Evolutionary conservation across 1,140 invertebrate species (phyloP).

Genomic region (Potamilus streckersoni): DNA sequence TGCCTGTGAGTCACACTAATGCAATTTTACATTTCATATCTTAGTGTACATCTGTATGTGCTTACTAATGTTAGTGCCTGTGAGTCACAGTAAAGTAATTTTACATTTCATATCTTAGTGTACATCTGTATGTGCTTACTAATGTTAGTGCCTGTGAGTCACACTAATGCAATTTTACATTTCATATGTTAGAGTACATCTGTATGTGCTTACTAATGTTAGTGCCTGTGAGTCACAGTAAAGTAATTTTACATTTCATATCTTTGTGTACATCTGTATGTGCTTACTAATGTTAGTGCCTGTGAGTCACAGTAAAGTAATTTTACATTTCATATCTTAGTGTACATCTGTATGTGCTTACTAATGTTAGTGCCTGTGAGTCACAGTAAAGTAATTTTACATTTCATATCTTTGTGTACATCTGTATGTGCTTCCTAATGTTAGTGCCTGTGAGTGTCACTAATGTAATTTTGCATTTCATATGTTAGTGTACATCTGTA

Average conservation of each 20-base stretch:
- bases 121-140: not conserved
- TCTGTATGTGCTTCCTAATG: not conserved
- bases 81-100: not conserved
- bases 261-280: not conserved
- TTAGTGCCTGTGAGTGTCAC: no score
- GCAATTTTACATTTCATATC: not conserved
- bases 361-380: not conserved
- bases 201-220: not conserved
- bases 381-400: not conserved
- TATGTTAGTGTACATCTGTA: not conserved
- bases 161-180: not conserved
- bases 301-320: no score
- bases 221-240: not conserved
- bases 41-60: not conserved
- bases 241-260: no score
- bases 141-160: not conserved
- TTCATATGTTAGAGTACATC: not conserved
- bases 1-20: not conserved
- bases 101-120: no score
- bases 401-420: not conserved
- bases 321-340: no score
- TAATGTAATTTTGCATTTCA: no score
- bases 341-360: not conserved
- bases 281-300: not conserved
- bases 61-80: not conserved